These are phyloP conservation scores for Silurus asotus DNA, from an alignment of 2,113 vertebrate genomes.

Conservation along the genomic window DNA sequence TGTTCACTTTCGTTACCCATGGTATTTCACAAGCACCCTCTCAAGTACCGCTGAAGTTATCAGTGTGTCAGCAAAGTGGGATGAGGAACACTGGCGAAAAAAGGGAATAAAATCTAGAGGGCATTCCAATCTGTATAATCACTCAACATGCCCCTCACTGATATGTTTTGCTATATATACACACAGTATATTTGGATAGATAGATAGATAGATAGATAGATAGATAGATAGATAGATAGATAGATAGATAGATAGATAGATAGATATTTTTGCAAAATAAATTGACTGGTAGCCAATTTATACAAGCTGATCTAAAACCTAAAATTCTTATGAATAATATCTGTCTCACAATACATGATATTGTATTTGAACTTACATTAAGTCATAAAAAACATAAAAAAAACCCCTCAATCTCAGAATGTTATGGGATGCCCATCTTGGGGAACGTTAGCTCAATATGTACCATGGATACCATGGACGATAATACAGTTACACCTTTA, in stretches of 20 bases:
- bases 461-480: no score
- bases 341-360: neutral
- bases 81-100: neutral
- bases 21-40: neutral
- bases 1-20: neutral
- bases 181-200: no score
- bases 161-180: neutral
- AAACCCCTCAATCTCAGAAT: neutral
- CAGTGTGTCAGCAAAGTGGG: neutral
- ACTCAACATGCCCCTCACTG: neutral
- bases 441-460: neutral
- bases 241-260: no score
- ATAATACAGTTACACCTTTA: neutral
- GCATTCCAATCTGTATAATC: neutral
- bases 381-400: neutral
- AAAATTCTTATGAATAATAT: neutral
- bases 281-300: neutral
- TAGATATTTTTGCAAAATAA: no score
- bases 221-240: no score
- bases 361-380: neutral
- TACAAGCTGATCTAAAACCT: neutral
- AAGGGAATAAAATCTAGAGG: neutral
- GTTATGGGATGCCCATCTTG: neutral
- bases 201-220: no score
- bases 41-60: neutral